Conservation (phyloP, 1,140 invertebrate genomes). For the Adoxophyes honmai region DNA sequence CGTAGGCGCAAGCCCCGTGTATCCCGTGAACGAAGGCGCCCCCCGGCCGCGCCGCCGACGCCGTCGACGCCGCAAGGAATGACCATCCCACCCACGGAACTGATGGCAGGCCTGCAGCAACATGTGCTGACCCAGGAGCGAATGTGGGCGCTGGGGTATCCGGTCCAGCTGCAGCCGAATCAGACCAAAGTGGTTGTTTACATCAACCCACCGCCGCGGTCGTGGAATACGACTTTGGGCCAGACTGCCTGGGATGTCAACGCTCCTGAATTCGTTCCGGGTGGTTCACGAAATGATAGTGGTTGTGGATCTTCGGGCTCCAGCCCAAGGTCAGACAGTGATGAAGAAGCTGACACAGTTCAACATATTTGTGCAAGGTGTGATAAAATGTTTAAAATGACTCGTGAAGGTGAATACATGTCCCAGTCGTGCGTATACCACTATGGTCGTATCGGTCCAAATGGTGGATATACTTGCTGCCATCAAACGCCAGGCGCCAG, state of each 20-base stretch:
- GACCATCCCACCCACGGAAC: slow-evolving; percentile 52
- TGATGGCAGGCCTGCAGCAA: slow-evolving; percentile 56
- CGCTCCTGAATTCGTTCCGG: slow-evolving; percentile 81
- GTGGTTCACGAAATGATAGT: slow-evolving; percentile 67
- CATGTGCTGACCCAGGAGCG: slow-evolving; percentile 83
- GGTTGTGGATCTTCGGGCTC: slow-evolving; percentile 73
- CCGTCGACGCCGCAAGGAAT: slow-evolving; percentile 61
- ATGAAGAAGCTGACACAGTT: slow-evolving; percentile 70
- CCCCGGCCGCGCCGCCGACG: slow-evolving; percentile 50
- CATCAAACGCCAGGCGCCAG: slow-evolving; percentile 41
- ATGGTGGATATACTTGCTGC: slow-evolving; percentile 77
- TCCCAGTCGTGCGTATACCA: slow-evolving; percentile 87
- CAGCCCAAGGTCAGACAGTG: slow-evolving; percentile 77
- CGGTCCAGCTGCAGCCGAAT: slow-evolving; percentile 79
- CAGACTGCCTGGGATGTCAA: slow-evolving; percentile 78
- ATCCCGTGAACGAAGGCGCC: slow-evolving; percentile 57
- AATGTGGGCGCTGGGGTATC: slow-evolving; percentile 85
- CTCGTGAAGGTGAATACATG: slow-evolving; percentile 81
- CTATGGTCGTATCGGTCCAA: slow-evolving; percentile 81
- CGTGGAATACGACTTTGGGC: slow-evolving; percentile 37
- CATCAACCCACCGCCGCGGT: slow-evolving; percentile 72
- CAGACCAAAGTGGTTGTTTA: slow-evolving; percentile 81
- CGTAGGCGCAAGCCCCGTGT: slow-evolving; percentile 55
- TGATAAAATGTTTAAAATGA: slow-evolving; percentile 82
- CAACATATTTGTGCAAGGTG: slow-evolving; percentile 86